phyloP scores from a whole-genome alignment of 1,140 invertebrate genomes.

The Drosophila bipectinata region DNA sequence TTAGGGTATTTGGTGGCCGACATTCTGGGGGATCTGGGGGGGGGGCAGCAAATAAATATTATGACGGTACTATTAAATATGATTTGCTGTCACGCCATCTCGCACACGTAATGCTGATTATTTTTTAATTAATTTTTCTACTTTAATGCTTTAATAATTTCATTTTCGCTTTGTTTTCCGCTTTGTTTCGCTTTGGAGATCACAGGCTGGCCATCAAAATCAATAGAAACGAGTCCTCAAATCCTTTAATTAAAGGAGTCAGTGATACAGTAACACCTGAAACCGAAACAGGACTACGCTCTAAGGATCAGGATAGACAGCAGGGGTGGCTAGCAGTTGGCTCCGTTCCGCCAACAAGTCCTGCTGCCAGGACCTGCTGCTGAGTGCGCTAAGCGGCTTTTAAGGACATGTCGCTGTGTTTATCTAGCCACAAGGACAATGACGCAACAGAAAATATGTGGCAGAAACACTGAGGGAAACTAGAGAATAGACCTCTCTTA shows the following conservation, averaged over 20 bases:
- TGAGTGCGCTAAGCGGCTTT: slow-evolving; percentile 72
- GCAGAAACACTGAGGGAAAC: slow-evolving; percentile 12
- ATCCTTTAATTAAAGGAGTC: slow-evolving; percentile 74
- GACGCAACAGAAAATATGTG: slow-evolving; percentile 65
- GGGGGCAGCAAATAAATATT: slow-evolving; percentile 61
- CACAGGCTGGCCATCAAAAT: slow-evolving; percentile 13
- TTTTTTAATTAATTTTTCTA: slow-evolving; percentile 77
- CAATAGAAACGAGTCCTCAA: background rate
- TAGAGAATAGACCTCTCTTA: no score
- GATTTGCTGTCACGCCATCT: slow-evolving; percentile 76
- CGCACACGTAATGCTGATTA: slow-evolving; percentile 77
- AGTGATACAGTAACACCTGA: slow-evolving; percentile 80
- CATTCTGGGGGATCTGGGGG: no score
- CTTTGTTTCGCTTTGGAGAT: slow-evolving; percentile 46
- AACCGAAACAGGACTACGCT: slow-evolving; percentile 20
- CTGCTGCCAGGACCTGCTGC: slow-evolving; percentile 13
- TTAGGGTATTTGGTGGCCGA: background rate
- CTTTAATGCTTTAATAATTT: slow-evolving; percentile 78
- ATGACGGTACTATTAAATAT: slow-evolving; percentile 76
- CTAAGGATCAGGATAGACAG: no score
- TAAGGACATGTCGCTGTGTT: slow-evolving; percentile 67
- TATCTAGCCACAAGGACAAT: slow-evolving; percentile 69
- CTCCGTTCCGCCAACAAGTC: slow-evolving; percentile 55
- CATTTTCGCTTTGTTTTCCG: slow-evolving; percentile 44
- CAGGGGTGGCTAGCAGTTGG: slow-evolving; percentile 11